A percentile compares a stretch with the other conserved stretches of the same genome.
Conservation (phyloP, 2,888 invertebrate genomes). For the Lasius fuliginosus region DNA sequence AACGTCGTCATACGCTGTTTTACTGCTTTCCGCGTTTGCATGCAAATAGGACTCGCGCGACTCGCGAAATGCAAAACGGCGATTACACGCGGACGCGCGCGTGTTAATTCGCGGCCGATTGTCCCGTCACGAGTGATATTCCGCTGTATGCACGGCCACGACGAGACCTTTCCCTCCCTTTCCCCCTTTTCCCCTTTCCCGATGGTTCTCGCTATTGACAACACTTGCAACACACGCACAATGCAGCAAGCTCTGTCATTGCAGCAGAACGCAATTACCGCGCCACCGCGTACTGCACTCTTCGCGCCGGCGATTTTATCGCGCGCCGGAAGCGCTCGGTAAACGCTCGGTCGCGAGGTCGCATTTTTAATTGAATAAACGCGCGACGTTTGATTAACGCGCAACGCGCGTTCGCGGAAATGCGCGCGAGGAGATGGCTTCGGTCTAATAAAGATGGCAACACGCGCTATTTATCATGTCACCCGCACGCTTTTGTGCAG, state of each 20-base stretch:
- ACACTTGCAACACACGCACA: slow-evolving; percentile 7
- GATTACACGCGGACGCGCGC: slow-evolving; percentile 24
- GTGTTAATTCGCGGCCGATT: slow-evolving; percentile 55
- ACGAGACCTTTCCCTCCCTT: neutral
- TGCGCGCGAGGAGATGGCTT: neutral
- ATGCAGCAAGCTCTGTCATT: neutral
- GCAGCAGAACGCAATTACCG: slow-evolving; percentile 30
- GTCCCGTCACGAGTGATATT: slow-evolving; percentile 30
- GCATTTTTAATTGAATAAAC: slow-evolving; percentile 23
- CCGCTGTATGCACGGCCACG: neutral
- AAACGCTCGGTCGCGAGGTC: neutral
- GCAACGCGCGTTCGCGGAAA: neutral
- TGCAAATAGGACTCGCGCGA: slow-evolving; percentile 43
- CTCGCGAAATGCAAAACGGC: slow-evolving; percentile 44
- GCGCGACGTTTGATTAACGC: neutral
- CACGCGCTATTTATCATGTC: slow-evolving; percentile 15
- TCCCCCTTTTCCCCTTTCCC: neutral
- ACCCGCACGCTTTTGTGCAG: slow-evolving; percentile 1
- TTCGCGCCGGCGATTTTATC: slow-evolving; percentile 16
- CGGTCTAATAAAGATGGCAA: slow-evolving; percentile 32
- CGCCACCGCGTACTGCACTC: slow-evolving; percentile 2
- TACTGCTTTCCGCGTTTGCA: slow-evolving; percentile 32
- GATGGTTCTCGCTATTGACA: neutral
- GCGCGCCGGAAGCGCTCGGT: slow-evolving; percentile 16
- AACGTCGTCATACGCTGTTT: slow-evolving; percentile 39